phyloP scores from a whole-genome alignment of 2,113 vertebrate genomes.

The Candoia aspera region DNA sequence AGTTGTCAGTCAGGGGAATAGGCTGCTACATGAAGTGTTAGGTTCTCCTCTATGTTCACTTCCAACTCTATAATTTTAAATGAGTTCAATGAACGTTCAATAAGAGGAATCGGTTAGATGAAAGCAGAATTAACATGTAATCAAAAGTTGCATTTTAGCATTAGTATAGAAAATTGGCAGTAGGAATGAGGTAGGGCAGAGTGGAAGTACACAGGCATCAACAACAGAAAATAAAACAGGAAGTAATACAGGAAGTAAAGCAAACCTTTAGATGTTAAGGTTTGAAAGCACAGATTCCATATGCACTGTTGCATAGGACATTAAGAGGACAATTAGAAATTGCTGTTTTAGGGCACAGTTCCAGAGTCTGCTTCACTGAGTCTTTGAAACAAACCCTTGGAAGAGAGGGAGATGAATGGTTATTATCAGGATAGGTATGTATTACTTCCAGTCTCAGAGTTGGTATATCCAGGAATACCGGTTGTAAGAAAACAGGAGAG shows the following conservation, averaged over 20 bases:
- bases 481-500: not conserved
- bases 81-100: not conserved
- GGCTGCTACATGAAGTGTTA: not conserved
- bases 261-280: not conserved
- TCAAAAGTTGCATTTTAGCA: not conserved
- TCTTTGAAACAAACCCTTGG: not conserved
- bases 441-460: not conserved
- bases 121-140: conserved; percentile 1
- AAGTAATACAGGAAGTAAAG: not conserved
- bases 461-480: not conserved
- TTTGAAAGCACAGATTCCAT: not conserved
- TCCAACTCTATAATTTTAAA: not conserved
- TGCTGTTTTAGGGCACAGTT: not conserved
- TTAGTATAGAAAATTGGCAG: not conserved
- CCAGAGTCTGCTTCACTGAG: not conserved
- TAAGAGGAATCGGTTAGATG: not conserved
- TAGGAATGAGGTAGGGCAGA: not conserved
- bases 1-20: not conserved
- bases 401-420: not conserved
- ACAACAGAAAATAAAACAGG: not conserved
- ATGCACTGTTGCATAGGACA: not conserved
- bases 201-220: not conserved
- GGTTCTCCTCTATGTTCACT: not conserved
- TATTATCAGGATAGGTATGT: not conserved
- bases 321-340: not conserved